These are phyloP conservation scores for Autographa pulchrina DNA, from an alignment of 2,888 invertebrate genomes.

Conservation along the genomic window DNA sequence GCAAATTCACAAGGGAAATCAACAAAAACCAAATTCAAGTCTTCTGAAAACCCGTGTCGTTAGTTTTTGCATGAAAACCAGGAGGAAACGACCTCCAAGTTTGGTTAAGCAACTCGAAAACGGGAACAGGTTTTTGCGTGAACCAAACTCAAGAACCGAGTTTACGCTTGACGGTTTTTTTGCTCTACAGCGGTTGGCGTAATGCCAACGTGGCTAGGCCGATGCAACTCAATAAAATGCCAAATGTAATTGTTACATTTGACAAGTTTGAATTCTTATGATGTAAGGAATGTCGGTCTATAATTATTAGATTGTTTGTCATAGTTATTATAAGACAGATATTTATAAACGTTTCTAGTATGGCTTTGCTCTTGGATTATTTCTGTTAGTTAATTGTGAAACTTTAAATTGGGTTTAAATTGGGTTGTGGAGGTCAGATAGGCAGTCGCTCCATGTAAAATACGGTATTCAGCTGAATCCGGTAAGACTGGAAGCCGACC, in stretches of 20 bases:
- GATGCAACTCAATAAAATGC: constrained; percentile 48
- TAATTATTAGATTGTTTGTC: background rate
- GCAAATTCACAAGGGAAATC: background rate
- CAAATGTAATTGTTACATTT: constrained; percentile 31
- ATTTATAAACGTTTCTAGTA: no score
- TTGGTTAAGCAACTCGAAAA: background rate
- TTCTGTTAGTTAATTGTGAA: no score
- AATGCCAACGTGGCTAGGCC: constrained; percentile 33
- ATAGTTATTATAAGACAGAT: background rate
- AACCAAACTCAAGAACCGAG: constrained; percentile 14
- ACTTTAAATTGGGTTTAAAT: no score
- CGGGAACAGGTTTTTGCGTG: constrained; percentile 6
- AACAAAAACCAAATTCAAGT: background rate
- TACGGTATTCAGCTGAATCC: no score
- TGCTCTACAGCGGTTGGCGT: constrained; percentile 25
- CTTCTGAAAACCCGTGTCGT: background rate
- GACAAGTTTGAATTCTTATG: constrained; percentile 24
- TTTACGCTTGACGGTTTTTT: constrained; percentile 35
- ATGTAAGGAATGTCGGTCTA: background rate
- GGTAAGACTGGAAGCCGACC: no score
- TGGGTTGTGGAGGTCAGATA: no score
- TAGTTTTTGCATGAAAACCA: background rate
- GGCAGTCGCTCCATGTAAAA: no score
- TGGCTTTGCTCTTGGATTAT: no score
- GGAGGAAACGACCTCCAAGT: constrained; percentile 3